Conservation (phyloP, 2,797 vertebrate species). For the Dermochelys coriacea region DNA sequence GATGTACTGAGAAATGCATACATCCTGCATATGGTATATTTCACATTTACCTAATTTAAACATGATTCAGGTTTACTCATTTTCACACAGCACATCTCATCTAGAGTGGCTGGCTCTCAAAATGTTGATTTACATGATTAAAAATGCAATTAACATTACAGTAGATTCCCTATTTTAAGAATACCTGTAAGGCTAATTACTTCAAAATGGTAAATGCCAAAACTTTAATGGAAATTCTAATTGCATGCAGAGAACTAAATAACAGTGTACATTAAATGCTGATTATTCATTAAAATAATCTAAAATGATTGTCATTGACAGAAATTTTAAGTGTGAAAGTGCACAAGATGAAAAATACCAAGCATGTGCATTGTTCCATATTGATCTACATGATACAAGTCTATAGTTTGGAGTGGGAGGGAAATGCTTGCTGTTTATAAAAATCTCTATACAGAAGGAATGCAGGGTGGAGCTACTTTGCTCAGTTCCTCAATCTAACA, state of each 20-base stretch:
- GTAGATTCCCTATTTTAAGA: background rate
- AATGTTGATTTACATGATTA: background rate
- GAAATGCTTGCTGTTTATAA: background rate
- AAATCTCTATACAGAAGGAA: background rate
- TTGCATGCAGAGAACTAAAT: background rate
- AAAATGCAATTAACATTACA: background rate
- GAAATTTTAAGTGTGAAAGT: background rate
- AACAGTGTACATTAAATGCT: background rate
- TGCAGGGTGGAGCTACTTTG: background rate
- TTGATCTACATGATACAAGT: background rate
- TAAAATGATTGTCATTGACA: background rate
- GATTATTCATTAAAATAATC: background rate
- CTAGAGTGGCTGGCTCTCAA: background rate
- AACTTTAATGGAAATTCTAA: background rate
- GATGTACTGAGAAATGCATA: slow-evolving; percentile 7
- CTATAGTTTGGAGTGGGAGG: background rate
- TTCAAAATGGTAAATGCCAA: background rate
- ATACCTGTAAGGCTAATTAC: background rate
- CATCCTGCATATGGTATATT: slow-evolving; percentile 49
- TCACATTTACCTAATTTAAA: slow-evolving; percentile 43
- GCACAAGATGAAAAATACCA: background rate
- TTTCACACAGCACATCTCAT: slow-evolving; percentile 19
- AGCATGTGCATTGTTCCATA: background rate
- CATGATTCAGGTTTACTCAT: slow-evolving; percentile 15
- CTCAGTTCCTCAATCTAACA: background rate